Conservation (phyloP, 2,113 vertebrate genomes). For the Rhegmatorhina hoffmannsi region DNA sequence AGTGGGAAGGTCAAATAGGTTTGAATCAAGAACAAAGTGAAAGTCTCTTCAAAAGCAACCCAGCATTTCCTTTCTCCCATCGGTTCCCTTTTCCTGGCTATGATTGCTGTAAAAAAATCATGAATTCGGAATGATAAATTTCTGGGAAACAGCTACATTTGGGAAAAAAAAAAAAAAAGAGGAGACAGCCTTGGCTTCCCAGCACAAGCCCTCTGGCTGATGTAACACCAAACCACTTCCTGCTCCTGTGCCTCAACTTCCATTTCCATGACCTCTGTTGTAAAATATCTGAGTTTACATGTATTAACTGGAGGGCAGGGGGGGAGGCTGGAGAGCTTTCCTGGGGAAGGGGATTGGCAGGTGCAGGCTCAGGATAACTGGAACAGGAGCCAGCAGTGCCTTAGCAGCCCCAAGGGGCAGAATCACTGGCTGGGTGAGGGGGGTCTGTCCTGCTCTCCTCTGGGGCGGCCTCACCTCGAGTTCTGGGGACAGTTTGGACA, state of each 20-base stretch:
- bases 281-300: background rate
- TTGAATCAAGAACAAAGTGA: background rate
- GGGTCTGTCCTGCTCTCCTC: background rate
- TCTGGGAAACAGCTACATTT: background rate
- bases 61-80: background rate
- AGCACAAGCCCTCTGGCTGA: accelerated
- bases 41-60: background rate
- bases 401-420: background rate
- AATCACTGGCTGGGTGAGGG: background rate
- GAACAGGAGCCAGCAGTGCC: background rate
- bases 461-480: background rate
- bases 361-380: too few relatives aligned
- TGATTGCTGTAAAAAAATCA: background rate
- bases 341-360: background rate
- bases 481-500: background rate
- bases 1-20: background rate
- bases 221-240: background rate
- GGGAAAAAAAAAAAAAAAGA: background rate
- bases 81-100: background rate
- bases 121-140: background rate
- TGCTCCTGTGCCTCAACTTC: background rate
- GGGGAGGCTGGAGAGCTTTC: background rate
- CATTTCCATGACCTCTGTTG: background rate
- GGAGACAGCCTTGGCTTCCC: background rate
- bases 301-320: accelerated